phyloP scores from a whole-genome alignment of 2,113 vertebrate species.

The Oryzias melastigma region DNA sequence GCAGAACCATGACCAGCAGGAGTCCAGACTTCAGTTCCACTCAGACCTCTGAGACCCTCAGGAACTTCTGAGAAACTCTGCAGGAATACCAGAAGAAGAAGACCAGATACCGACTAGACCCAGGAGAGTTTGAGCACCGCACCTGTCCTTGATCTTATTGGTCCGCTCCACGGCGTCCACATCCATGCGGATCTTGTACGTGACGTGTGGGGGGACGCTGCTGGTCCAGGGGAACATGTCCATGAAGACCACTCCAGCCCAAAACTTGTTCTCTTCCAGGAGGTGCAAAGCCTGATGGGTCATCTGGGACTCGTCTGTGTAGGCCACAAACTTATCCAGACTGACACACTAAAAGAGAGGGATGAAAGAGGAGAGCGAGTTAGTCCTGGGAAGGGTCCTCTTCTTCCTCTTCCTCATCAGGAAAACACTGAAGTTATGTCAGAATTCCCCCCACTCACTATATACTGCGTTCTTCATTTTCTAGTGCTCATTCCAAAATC shows the following conservation, averaged over 20 bases:
- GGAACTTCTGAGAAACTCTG: too few species aligned
- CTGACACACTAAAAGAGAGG: conserved; percentile 83
- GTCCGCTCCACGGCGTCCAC: conserved; percentile 95
- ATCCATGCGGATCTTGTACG: conserved; percentile 97
- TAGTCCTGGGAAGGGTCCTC: too few species aligned
- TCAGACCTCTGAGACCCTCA: too few species aligned
- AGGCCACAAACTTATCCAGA: conserved; percentile 93
- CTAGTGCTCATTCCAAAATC: too few species aligned
- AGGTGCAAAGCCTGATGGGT: conserved; percentile 84
- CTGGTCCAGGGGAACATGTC: conserved; percentile 83
- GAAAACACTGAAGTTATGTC: too few species aligned
- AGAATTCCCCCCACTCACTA: too few species aligned
- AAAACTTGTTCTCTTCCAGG: conserved; percentile 93
- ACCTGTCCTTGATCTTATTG: conserved; percentile 98
- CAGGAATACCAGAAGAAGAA: too few species aligned
- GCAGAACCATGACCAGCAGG: background rate
- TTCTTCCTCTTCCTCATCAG: too few species aligned
- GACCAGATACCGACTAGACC: too few species aligned
- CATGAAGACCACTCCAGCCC: conserved; percentile 90
- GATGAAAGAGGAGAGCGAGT: background rate
- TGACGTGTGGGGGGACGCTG: conserved; percentile 82
- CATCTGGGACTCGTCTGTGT: conserved; percentile 84
- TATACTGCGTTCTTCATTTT: too few species aligned
- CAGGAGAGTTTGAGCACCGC: background rate
- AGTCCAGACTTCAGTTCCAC: too few species aligned